These are phyloP conservation scores for Acanthornis magna DNA, from an alignment of 2,797 vertebrate genomes.

Conservation along the genomic window DNA sequence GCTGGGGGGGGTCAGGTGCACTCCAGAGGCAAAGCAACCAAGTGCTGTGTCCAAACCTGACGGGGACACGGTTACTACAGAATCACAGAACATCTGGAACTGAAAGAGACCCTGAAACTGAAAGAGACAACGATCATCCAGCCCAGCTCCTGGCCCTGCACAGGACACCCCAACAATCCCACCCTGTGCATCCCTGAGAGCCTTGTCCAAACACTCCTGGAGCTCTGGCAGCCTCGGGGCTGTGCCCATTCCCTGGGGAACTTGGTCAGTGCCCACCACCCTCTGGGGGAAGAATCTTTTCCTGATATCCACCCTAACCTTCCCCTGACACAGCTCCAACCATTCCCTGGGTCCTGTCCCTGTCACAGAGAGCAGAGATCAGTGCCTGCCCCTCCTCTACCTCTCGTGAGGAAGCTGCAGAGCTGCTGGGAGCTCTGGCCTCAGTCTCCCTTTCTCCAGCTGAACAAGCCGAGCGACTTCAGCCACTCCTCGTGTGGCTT, in stretches of 20 bases:
- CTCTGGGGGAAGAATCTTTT: background rate
- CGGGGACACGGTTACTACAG: background rate
- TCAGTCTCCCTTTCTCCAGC: background rate
- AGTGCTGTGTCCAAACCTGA: fast-evolving
- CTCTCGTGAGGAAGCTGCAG: background rate
- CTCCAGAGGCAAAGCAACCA: background rate
- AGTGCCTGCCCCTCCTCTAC: background rate
- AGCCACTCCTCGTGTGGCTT: background rate
- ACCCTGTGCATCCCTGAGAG: background rate
- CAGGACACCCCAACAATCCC: background rate
- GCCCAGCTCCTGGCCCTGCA: background rate
- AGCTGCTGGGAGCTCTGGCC: background rate
- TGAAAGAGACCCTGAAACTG: background rate
- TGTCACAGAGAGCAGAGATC: background rate
- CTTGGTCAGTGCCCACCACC: background rate
- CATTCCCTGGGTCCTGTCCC: background rate
- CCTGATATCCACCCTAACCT: background rate
- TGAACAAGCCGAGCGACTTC: background rate
- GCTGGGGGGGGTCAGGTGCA: background rate
- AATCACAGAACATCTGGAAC: background rate
- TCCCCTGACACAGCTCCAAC: background rate
- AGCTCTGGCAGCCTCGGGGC: background rate
- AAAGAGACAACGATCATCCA: background rate
- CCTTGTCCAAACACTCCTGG: fast-evolving
- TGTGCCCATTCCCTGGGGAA: background rate